phyloP scores from a whole-genome alignment of 2,797 vertebrate species.

The Gambelia wislizenii region DNA sequence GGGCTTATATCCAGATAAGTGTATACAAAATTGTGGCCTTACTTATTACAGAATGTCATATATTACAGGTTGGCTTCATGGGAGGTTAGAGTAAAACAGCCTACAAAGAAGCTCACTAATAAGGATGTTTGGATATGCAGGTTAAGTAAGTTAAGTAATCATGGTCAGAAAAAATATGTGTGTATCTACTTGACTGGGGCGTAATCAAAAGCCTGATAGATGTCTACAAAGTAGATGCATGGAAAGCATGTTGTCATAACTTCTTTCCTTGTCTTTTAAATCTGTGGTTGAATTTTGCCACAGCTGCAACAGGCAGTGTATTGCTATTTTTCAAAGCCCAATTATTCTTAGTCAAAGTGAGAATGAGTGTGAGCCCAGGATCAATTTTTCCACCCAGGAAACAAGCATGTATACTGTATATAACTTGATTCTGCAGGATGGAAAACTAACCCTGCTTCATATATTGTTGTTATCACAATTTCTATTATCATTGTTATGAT shows the following conservation, averaged over 20 bases:
- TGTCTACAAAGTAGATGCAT: background rate
- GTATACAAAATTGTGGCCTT: background rate
- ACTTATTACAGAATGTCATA: background rate
- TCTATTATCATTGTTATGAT: rapidly evolving
- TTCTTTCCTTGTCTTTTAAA: background rate
- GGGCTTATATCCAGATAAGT: background rate
- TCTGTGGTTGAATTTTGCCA: background rate
- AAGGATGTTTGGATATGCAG: background rate
- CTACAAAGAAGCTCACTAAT: background rate
- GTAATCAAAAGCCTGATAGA: background rate
- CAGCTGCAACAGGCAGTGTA: background rate
- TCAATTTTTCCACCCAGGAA: background rate
- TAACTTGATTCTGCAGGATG: background rate
- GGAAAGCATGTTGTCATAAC: background rate
- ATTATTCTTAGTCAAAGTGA: background rate
- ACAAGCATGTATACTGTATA: background rate
- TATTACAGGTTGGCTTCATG: background rate
- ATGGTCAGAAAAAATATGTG: background rate
- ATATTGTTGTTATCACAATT: background rate
- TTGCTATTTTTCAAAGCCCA: background rate
- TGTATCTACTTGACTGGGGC: background rate
- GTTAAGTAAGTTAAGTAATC: background rate
- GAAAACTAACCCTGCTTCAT: background rate
- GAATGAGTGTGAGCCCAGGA: background rate
- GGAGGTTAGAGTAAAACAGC: background rate